Evolutionary conservation across 2,888 invertebrate species (phyloP), one percentile per base, ranked within the genome.

Genomic region (Hyposoter dolosus): DNA sequence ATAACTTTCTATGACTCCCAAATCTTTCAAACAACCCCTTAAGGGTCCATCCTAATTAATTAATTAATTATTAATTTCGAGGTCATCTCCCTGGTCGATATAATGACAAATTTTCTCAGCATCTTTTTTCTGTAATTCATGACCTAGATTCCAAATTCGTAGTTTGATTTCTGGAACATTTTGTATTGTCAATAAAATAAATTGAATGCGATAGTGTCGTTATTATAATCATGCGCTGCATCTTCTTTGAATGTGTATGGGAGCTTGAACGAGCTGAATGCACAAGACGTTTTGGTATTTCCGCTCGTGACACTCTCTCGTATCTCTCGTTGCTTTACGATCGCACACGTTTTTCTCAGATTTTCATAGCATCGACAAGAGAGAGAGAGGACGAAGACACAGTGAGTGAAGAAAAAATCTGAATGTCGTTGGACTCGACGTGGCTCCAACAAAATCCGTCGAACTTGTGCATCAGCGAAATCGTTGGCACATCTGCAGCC

Each of bases 251-350:
- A 81, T 86, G 80, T 77, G 32, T 83, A 60, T 75, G 56, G 63
- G 45, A n/a, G 63, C 53, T 69, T 74, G 72, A 84, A 80, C 72
- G 50, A 66, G 60, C 71, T 53, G 75, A 45, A 72, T 43, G 53
- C 50, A 80, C 75, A 56, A 82, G 68, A 68, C 65, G 80, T 74
- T 35, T 76, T 43, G 88, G 88, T 91, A 90, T 91, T 90, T 91
- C 90, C 83, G 86, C 88, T 12, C 81, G 56, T 83, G 72, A 71
- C 76, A 69, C 65, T 15, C 56, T 40, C 82, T 82, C 89, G 89
- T 90, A 90, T 90, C 87, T 91, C 82, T 89, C 86, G 69, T 83
- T 89, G 88, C 74, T 91, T 91, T 90, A 91, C 72, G 89, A 87
- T 87, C 85, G 75, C 85, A 65, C 85, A 65, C 79, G 32, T 81